Conservation (phyloP, 1,140 invertebrate genomes). For the Watersipora subatra region DNA sequence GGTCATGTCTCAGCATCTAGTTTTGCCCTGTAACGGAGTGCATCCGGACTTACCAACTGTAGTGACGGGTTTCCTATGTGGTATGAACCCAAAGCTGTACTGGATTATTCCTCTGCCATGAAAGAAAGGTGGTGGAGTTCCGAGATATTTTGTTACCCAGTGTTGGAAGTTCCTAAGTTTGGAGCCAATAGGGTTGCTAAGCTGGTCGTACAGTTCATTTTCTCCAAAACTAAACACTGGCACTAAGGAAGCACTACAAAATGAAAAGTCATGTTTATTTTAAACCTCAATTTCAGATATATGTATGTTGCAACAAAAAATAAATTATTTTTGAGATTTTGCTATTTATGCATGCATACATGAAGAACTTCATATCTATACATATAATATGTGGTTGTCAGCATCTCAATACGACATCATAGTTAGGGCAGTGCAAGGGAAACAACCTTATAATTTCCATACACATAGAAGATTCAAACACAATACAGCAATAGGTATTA, state of each 20-base stretch:
- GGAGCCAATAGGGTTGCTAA: slow-evolving; percentile 54
- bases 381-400: no score
- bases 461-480: no score
- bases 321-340: background rate
- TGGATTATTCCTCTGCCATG: slow-evolving; percentile 71
- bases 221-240: slow-evolving; percentile 79
- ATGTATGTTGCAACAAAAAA: no score
- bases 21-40: no score
- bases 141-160: slow-evolving; percentile 49
- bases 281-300: background rate
- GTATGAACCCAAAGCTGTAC: slow-evolving; percentile 66
- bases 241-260: slow-evolving; percentile 51
- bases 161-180: slow-evolving; percentile 54
- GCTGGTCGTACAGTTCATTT: slow-evolving; percentile 65
- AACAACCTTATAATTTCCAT: no score
- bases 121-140: slow-evolving; percentile 60
- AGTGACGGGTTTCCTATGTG: slow-evolving; percentile 56
- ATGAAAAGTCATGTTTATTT: no score
- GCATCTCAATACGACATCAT: no score
- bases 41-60: slow-evolving; percentile 64
- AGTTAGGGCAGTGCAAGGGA: no score
- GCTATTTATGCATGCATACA: slow-evolving; percentile 4
- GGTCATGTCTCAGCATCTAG: no score
- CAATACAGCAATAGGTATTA: no score
- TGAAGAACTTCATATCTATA: background rate